Conservation (phyloP, 2,888 invertebrate genomes). For the Brachyptera risi region DNA sequence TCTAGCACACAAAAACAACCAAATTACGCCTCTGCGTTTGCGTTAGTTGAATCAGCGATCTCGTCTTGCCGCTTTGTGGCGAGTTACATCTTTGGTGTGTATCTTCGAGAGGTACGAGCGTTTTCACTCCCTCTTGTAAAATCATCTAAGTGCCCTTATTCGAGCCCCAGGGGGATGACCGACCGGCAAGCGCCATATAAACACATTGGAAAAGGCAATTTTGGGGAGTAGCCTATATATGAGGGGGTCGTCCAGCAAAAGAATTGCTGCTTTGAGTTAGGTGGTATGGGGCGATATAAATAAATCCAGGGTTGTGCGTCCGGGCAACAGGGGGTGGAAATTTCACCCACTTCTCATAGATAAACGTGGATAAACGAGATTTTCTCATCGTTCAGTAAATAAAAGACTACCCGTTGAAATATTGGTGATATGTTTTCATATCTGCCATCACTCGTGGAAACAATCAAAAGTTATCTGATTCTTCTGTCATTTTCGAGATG, state of each 20-base stretch:
- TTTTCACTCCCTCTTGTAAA: conserved; percentile 1
- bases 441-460: too few relatives aligned
- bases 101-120: not conserved
- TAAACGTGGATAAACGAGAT: too few relatives aligned
- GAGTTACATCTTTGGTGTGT: too few relatives aligned
- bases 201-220: conserved; percentile 12
- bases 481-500: too few relatives aligned
- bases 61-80: too few relatives aligned
- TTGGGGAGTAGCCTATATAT: conserved; percentile 5
- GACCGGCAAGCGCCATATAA: conserved; percentile 10
- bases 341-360: too few relatives aligned
- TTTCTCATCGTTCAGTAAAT: too few relatives aligned
- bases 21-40: conserved; percentile 7
- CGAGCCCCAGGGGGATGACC: not conserved
- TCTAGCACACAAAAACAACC: conserved; percentile 6
- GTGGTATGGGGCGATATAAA: not conserved
- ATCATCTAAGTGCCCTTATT: conserved; percentile 9
- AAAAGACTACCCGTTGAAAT: too few relatives aligned
- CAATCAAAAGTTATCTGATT: too few relatives aligned
- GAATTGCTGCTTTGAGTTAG: not conserved
- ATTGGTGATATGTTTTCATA: too few relatives aligned
- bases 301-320: not conserved
- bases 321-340: too few relatives aligned
- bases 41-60: conserved; percentile 4
- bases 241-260: conserved; percentile 4